Percentiles rank a stretch among this genome's conserved stretches.
Conservation (phyloP, 2,797 vertebrate genomes). For the Oreortyx pictus region DNA sequence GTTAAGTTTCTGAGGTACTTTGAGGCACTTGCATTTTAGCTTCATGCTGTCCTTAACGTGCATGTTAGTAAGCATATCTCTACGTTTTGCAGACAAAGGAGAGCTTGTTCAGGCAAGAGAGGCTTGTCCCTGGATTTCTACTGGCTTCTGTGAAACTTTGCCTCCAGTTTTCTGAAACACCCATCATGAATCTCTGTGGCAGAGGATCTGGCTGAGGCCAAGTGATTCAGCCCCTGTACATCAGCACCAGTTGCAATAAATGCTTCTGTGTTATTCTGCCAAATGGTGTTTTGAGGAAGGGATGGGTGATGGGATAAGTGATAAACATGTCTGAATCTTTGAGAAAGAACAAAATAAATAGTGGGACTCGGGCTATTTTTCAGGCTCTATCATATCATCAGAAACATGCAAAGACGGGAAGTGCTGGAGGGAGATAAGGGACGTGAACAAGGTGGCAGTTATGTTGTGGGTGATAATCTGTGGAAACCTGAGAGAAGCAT, state of each 20-base stretch:
- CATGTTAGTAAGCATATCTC: not conserved
- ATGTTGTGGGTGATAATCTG: not conserved
- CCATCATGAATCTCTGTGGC: not conserved
- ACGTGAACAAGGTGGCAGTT: not conserved
- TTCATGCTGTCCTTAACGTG: not conserved
- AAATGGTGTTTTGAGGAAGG: not conserved
- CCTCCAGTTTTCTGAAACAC: not conserved
- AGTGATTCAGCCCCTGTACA: not conserved
- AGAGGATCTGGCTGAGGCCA: not conserved
- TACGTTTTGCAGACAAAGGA: not conserved
- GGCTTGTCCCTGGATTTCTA: not conserved
- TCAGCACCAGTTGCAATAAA: not conserved
- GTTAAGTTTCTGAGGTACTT: not conserved
- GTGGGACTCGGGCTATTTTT: slow-evolving; percentile 9
- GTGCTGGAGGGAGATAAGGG: slow-evolving; percentile 36
- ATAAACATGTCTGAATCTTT: not conserved
- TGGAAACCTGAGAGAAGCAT: not conserved
- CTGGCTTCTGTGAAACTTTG: not conserved
- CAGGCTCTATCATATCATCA: slow-evolving; percentile 15
- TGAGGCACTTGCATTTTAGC: not conserved
- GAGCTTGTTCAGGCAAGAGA: not conserved
- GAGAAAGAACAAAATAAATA: not conserved
- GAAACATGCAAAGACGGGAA: slow-evolving; percentile 21
- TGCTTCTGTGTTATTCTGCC: not conserved
- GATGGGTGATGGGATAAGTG: not conserved